Conservation (phyloP, 2,888 invertebrate genomes). For the Eupithecia subfuscata region DNA sequence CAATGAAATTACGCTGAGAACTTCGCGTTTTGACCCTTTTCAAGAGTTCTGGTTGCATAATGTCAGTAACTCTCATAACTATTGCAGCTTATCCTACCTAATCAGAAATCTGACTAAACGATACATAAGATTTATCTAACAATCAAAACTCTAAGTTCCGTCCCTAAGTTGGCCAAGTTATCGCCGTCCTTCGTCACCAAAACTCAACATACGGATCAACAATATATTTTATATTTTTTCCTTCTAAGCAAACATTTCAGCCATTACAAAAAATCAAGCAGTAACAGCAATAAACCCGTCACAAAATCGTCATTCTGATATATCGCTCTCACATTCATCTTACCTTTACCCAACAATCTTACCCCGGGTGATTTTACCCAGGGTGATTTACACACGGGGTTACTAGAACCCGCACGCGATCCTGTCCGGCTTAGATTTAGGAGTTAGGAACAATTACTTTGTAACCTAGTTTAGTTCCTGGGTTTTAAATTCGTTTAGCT, state of each 20-base stretch:
- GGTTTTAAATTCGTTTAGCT: conserved; percentile 13
- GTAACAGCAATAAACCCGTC: conserved; percentile 9
- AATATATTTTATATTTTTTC: not conserved
- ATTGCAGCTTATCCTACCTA: not conserved
- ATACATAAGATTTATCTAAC: not conserved
- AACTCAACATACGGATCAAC: not conserved
- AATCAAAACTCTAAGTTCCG: not conserved
- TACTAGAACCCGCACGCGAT: conserved; percentile 26
- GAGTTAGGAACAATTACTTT: conserved; percentile 33
- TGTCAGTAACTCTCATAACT: not conserved
- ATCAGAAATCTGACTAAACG: not conserved
- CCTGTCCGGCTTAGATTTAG: conserved; percentile 35
- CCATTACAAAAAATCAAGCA: not conserved
- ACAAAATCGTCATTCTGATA: conserved; percentile 16
- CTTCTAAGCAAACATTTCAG: not conserved
- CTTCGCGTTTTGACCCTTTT: not conserved
- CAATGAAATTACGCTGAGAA: not conserved
- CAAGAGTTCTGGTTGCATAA: not conserved
- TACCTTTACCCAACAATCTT: conserved; percentile 32
- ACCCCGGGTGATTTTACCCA: conserved; percentile 32
- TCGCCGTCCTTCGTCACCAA: not conserved
- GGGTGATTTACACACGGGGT: conserved; percentile 4
- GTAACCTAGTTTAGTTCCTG: conserved; percentile 32
- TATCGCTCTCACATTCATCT: conserved; percentile 27
- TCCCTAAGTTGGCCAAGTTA: not conserved